Evolutionary conservation across 2,888 invertebrate species (phyloP), one percentile per base, ranked within the genome.

Genomic region (Tetrapedia diversipes): DNA sequence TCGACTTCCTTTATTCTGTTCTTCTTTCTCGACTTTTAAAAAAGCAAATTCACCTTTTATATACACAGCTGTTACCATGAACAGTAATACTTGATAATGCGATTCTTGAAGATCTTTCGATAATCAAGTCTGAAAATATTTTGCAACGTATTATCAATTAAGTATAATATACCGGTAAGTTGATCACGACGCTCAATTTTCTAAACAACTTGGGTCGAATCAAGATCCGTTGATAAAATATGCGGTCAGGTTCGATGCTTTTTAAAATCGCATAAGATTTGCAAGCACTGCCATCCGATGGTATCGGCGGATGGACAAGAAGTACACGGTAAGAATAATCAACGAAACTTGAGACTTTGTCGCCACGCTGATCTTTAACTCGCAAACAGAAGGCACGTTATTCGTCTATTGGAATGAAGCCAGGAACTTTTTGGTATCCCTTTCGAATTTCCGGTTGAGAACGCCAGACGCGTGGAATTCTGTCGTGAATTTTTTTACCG

Each of bases 391-490:
- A 81, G 80, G 57, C 72, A 63, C 70, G 75, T 74, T 74, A 43
- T 66, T 73, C 64, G 74, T 47, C 45, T 66, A 61, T 80, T 88
- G 87, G 87, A 86, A 6, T 10, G 24, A 27, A 39, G 84, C 87
- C 88, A 87, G 63, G 34, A 72, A 73, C 82, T 80, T 81, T 85
- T 81, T 76, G 80, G 82, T 77, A 82, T 84, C 53, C 71, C 81
- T 85, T 86, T 85, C 80, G 85, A 79, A 83, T 86, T 88, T 87
- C 87, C 86, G 87, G 86, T 78, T 66, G 74, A 61, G 60, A 68
- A 71, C 66, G 76, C 65, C 53, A 68, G 65, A 81, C 51, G 32
- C 19, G 60, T 27, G 27, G 49, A 47, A 65, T 77, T 68, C 56
- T 37, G 41, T 24, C 56, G 34, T 59, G 60, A 37, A 51, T 29